Evolutionary conservation across 2,888 invertebrate species (phyloP), one percentile per base, ranked within the genome.

Genomic region (Dasypogon diadema): DNA sequence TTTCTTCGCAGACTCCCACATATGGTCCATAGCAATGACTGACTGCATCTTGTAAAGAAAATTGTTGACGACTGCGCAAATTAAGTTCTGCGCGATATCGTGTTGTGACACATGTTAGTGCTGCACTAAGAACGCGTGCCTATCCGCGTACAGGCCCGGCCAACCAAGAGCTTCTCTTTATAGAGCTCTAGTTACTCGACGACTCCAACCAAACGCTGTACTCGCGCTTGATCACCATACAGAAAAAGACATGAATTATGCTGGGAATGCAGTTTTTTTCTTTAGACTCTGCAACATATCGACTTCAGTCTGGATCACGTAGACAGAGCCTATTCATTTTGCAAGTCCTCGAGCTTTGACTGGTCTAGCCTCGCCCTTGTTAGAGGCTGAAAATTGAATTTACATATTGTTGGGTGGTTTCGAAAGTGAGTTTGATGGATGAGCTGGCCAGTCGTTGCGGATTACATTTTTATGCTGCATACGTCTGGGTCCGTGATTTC

Each of bases 391-490:
- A 70, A 51, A 70, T 42, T 56, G 56, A 55, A 73, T 73, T 56
- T 73, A 34, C 54, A 70, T 70, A 54, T 70, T 42, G 72, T 55
- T 73, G 42, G 73, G 42, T 42, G 56, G 56, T 73, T 73, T 73
- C 22, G 73, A 73, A 73, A 73, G 73, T 73, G 73, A 73, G 56
- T 56, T 73, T 73, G 56, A 73, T 73, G 73, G 42, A 73, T 56
- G 56, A 42, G 56, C 30, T 73, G 24, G 70, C 46, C 21, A 63
- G 48, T 48, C 18, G 3, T 4, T 18, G 37, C 4, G 37, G 2
- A 34, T 63, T 34, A 18, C 42, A n/a, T 12, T 63, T 8, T 8
- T 30, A 30, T 30, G 30, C 4, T 6, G 48, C 2, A n/a, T 48
- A 12, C 48, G 16, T 48, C n/a, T n/a, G n/a, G 48, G 48, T 48